Base-by-base conservation (phyloP, 2,113 vertebrate species). In the Columba livia region DNA sequence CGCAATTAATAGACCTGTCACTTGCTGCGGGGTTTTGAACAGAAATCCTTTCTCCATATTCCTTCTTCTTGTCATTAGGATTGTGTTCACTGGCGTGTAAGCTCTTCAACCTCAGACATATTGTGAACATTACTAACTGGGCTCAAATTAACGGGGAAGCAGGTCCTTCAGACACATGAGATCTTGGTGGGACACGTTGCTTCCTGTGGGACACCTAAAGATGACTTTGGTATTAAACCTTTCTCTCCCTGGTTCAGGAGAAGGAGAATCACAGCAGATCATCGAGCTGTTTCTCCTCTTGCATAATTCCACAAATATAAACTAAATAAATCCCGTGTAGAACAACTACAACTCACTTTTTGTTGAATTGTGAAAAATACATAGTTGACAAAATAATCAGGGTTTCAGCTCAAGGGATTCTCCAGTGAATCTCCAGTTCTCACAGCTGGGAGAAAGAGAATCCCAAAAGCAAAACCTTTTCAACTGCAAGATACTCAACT, bases 201-300 rank as follows among this genome's bases (percentile, higher is more conserved):
- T 72, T 53, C 15, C 1, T 2, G 2, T 4, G n/a, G 75, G n/a
- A 62, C 40, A 32, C 3, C 50, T 53, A 8, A 5, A 32, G 4
- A 23, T 24, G 20, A 71, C 70, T 31, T 19, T 73, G 12, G 13
- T 24, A 64, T 28, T 34, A 64, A 89, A 50, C 4, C 28, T 56
- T 60, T 32, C 17, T 24, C 29, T 15, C 3, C 7, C 3, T 16
- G 25, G 12, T 20, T 31, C 48, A 69, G 48, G 74, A 87, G 19
- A 1, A n/a, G n/a, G 23, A 92, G n/a, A 71, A 73, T n/a, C 17
- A 6, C 19, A 73, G n/a, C 16, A 80, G 34, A 26, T 60, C 34
- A 50, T 13, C 0, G 0, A 66, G 42, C 57, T 58, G 24, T 40
- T 90, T 80, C 64, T 86, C 26, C 34, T 65, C 20, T 66, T 20